Evolutionary conservation across 2,888 invertebrate genomes (phyloP).

Genomic region (Geophilus truncorum): DNA sequence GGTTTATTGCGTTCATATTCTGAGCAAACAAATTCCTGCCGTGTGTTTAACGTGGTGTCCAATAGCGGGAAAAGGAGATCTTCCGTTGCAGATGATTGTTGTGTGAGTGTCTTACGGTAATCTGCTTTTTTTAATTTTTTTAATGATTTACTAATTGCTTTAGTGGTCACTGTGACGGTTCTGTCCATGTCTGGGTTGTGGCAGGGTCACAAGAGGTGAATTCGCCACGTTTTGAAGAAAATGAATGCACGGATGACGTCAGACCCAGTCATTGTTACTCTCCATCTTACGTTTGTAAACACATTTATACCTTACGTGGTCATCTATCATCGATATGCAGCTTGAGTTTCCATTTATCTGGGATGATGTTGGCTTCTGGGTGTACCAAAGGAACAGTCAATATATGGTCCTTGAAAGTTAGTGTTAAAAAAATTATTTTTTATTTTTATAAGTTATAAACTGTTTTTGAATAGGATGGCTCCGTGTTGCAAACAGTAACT

Average conservation of each 20-base stretch:
- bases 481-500: conserved; percentile 55
- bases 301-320: conserved; percentile 53
- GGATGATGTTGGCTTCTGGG: conserved; percentile 56
- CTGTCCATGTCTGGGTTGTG: not conserved
- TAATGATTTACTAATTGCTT: too few species aligned
- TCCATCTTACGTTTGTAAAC: conserved; percentile 22
- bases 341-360: conserved; percentile 54
- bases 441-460: not conserved
- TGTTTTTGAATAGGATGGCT: conserved; percentile 51
- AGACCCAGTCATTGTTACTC: not conserved
- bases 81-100: conserved; percentile 6
- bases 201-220: not conserved
- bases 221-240: not conserved
- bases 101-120: not conserved
- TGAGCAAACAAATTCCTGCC: conserved; percentile 53
- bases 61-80: conserved; percentile 48
- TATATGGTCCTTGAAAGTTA: conserved; percentile 56
- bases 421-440: too few species aligned
- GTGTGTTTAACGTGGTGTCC: conserved; percentile 56
- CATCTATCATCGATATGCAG: conserved; percentile 56
- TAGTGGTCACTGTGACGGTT: conserved; percentile 10
- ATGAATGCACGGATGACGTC: not conserved
- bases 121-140: not conserved
- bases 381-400: conserved; percentile 54
- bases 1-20: conserved; percentile 48